A percentile compares a stretch with the other conserved stretches of the same genome.
phyloP scores from a whole-genome alignment of 2,797 vertebrate genomes.

The Bovichtus diacanthus region DNA sequence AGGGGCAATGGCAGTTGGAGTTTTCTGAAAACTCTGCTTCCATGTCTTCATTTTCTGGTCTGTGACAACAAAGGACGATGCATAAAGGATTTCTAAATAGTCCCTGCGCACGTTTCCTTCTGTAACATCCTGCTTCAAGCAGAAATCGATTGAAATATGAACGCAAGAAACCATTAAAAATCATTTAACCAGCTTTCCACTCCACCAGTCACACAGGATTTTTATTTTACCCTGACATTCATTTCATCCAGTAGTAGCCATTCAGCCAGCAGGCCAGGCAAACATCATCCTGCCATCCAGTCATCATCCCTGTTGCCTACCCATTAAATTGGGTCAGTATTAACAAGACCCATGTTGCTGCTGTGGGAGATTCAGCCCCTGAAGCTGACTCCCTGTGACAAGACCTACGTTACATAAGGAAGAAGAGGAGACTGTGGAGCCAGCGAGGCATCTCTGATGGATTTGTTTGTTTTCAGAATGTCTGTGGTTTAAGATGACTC shows the following conservation, averaged over 20 bases:
- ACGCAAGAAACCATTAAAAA: slow-evolving; percentile 11
- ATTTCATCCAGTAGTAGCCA: slow-evolving; percentile 33
- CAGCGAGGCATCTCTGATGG: slow-evolving; percentile 71
- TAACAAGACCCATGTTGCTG: slow-evolving; percentile 76
- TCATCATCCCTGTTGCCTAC: slow-evolving; percentile 62
- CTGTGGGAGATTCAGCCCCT: slow-evolving; percentile 65
- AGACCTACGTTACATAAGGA: slow-evolving; percentile 79
- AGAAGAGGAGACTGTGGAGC: slow-evolving; percentile 59
- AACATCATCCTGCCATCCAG: slow-evolving; percentile 44
- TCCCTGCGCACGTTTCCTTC: background rate
- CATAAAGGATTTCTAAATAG: background rate
- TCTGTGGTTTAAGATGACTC: slow-evolving; percentile 52
- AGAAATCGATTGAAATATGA: slow-evolving; percentile 14
- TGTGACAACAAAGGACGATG: background rate
- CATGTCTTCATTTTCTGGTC: slow-evolving; percentile 9
- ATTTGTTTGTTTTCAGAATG: slow-evolving; percentile 71
- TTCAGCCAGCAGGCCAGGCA: slow-evolving; percentile 38
- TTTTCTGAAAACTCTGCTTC: background rate
- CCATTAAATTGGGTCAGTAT: slow-evolving; percentile 81
- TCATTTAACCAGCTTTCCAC: background rate
- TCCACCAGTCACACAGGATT: slow-evolving; percentile 24
- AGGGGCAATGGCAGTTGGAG: background rate
- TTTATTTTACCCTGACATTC: slow-evolving; percentile 15
- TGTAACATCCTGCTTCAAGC: slow-evolving; percentile 6
- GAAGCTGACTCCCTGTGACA: slow-evolving; percentile 82